Base-by-base conservation (phyloP, 2,888 invertebrate species). In the Hemithea aestivaria region DNA sequence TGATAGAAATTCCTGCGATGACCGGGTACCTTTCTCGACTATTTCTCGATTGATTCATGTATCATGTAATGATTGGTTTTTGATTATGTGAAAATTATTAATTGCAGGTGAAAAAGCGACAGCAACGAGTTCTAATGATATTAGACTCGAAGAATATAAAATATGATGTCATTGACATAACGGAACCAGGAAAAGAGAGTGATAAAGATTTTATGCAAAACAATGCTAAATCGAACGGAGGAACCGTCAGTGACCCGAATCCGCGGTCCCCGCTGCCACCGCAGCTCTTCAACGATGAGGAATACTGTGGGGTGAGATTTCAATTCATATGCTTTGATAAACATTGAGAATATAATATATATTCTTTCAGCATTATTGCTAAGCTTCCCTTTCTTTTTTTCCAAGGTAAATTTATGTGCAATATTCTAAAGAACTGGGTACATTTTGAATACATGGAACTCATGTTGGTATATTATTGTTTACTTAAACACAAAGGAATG, bases 121-220 rank as follows among this genome's bases (percentile, higher is more conserved):
- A 98, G 77, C 96, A 97, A 74, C 91, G 97, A 51, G 96, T 98
- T 38, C 81, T 95, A 60, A 95, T 98, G 93, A 95, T 97, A 67
- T 87, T 99, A 64, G 96, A 97, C 68, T 95, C 97, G 57, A 95
- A 96, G 89, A 92, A 90, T 78, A 93, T 99, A 58, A 91, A 93
- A 60, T 97, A 96, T 79, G 94, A 96, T 74, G 89, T 92, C 45
- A 93, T 99, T 66, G 99, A 99, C 81, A 97, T 99, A 66, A 94
- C 98, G 31, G 97, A 97, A 75, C 97, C 98, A 9, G 96, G 94
- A 33, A 93, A 92, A 70, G 97, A 97, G 76, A 85, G 91, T 41
- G 94, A 95, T 55, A 95, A 96, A 79, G 94, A 95, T 59, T 94
- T 95, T 66, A 97, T 99, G 97, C 95, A 96, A 78, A 92, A 90